Base-by-base conservation (phyloP, 2,888 invertebrate genomes). In the Acronicta alni region DNA sequence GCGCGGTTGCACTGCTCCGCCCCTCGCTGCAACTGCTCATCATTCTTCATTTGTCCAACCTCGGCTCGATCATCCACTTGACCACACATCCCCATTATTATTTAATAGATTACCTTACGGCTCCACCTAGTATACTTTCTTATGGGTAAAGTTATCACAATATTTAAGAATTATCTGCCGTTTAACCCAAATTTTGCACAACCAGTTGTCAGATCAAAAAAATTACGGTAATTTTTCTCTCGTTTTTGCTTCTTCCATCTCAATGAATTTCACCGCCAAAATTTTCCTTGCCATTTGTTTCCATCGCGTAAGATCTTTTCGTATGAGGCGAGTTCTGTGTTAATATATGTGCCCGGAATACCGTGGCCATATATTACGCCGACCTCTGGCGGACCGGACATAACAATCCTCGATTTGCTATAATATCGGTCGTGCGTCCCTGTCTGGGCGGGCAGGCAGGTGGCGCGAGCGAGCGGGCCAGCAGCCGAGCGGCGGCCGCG, bases 401-500 rank as follows among this genome's bases (percentile, higher is more conserved):
- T 94, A 94, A 94, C 93, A 93, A 93, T 94, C 92, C 93, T 93
- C 94, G 94, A 94, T 94, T 94, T 94, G 94, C 93, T 94, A 94
- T 94, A 94, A 94, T 93, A 92, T 93, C 87, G 89, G 90, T 89
- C 86, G 87, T 88, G 89, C 85, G 84, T 93, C 94, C 89, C 84
- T 90, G 88, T 90, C 90, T 79, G 84, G 78, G 80, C 78, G 70
- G 77, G 84, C 78, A 82, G 84, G 77, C 81, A 67, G 79, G 69
- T 70, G 62, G 84, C 78, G 83, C 77, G 90, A 86, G 90, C 72
- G 90, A 90, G 90, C 83, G 88, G 87, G 88, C 77, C 75, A 77
- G 37, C 57, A 77, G 80, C 77, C 75, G 77, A 42, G 59, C 77
- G 80, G 69, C 75, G 84, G 83, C 84, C 83, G 88, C 85, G 90